These are phyloP conservation scores for Gadopsis marmoratus DNA, from an alignment of 2,797 vertebrate genomes.

Conservation along the genomic window DNA sequence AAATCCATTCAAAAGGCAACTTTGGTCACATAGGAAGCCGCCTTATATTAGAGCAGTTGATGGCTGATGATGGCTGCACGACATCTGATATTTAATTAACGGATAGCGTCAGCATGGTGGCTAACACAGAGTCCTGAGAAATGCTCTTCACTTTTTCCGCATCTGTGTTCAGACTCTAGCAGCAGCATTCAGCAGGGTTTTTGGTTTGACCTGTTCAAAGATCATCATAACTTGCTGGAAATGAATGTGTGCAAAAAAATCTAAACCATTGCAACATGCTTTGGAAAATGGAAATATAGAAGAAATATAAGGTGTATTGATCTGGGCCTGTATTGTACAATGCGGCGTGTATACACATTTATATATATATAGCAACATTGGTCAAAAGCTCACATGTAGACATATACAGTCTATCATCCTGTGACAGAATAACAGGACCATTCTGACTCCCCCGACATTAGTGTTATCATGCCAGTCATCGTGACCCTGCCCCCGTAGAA, in stretches of 20 bases:
- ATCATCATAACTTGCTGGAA: neutral
- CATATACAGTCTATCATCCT: conserved; percentile 12
- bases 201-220: neutral
- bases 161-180: neutral
- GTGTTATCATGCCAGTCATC: conserved; percentile 57
- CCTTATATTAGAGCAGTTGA: neutral
- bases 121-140: neutral
- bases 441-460: conserved; percentile 54
- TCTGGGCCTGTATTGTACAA: neutral
- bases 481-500: conserved; percentile 46
- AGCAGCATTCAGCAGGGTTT: too few species aligned
- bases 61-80: neutral
- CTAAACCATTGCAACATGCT: neutral
- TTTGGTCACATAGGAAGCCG: neutral
- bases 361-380: neutral
- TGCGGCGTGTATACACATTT: neutral
- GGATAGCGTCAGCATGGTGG: neutral
- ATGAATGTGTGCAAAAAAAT: neutral
- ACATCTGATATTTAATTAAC: neutral
- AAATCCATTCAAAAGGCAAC: neutral
- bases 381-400: conserved; percentile 5
- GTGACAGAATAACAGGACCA: conserved; percentile 10
- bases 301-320: neutral
- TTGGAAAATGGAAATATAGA: neutral
- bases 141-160: neutral